phyloP scores from a whole-genome alignment of 2,888 invertebrate species.

The Steinernema carpocapsae region DNA sequence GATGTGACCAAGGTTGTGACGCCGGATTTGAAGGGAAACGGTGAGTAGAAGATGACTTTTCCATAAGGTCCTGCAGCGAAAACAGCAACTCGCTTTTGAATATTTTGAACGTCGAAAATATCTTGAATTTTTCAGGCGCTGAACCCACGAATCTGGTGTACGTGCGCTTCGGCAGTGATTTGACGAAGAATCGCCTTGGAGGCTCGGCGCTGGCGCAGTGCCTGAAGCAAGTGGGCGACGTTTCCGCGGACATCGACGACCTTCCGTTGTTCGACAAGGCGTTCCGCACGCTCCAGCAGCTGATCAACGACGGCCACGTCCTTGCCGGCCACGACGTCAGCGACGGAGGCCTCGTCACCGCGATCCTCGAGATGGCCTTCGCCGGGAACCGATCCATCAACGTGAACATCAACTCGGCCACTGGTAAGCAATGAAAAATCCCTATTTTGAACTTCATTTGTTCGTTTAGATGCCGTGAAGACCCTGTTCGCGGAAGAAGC shows the following conservation, averaged over 20 bases:
- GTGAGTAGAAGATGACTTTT: background rate
- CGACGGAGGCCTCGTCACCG: constrained; percentile 90
- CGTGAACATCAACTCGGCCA: constrained; percentile 45
- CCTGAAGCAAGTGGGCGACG: constrained; percentile 82
- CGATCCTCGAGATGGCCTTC: constrained; percentile 93
- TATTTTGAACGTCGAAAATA: too few relatives aligned
- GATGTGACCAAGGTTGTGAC: constrained; percentile 84
- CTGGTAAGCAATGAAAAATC: background rate
- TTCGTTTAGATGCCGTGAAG: constrained; percentile 12
- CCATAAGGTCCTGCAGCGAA: background rate
- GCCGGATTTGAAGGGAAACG: constrained; percentile 81
- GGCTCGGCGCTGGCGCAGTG: constrained; percentile 92
- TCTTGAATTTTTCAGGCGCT: constrained; percentile 29
- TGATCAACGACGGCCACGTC: constrained; percentile 69
- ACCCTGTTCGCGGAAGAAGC: constrained; percentile 71
- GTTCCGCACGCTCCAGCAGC: constrained; percentile 83
- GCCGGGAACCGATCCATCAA: constrained; percentile 76
- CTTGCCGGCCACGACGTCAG: constrained; percentile 87
- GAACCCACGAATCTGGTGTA: constrained; percentile 77
- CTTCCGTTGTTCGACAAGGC: constrained; percentile 77
- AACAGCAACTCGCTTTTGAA: background rate
- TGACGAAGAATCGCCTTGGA: constrained; percentile 77
- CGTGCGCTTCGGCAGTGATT: constrained; percentile 77
- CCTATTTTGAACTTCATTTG: background rate
- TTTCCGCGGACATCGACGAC: constrained; percentile 81